Evolutionary conservation across 2,797 vertebrate genomes (phyloP), one percentile per base, ranked within the genome.

Genomic region (Pygocentrus nattereri): DNA sequence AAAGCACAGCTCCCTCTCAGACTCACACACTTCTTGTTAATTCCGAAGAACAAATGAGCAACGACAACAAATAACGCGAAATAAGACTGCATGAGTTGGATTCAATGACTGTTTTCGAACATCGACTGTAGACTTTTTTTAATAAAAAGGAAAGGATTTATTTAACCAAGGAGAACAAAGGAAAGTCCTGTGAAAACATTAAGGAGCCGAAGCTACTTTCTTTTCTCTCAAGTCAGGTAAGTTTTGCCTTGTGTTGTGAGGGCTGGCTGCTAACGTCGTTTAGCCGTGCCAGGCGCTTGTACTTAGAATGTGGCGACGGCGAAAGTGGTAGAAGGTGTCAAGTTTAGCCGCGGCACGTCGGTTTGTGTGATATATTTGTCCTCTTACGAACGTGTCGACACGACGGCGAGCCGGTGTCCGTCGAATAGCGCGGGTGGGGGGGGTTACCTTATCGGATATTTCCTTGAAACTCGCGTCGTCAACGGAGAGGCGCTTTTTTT

Each of bases 11-110:
- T 93, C 95, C 93, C 95, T 95, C 96, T 96, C 96, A 94, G 95
- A 96, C 96, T 96, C 96, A 95, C 59, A 96, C 96, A 97, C 97
- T 98, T 97, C 95, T 97, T 96, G 96, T 97, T 98, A 97, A 99
- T 98, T 99, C 97, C 95, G 59, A 81, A 96, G 96, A 97, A 97
- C 96, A 97, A 97, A 98, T 97, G 96, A 98, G 96, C 93, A 91
- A 90, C 93, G 92, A 91, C 92, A 92, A 95, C 95, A 96, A 96
- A 98, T 96, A 97, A 96, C 94, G 94, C 93, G 93, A 95, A 94
- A 97, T 96, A 96, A 96, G 96, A 95, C 96, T 97, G 96, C 95
- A 94, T 91, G 96, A 98, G 95, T 97, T 96, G 95, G 95, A 93
- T 84, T 93, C 93, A 91, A 91, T 94, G 91, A 87, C 94, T 90